phyloP scores from a whole-genome alignment of 2,113 vertebrate genomes.

The Nettapus auritus region DNA sequence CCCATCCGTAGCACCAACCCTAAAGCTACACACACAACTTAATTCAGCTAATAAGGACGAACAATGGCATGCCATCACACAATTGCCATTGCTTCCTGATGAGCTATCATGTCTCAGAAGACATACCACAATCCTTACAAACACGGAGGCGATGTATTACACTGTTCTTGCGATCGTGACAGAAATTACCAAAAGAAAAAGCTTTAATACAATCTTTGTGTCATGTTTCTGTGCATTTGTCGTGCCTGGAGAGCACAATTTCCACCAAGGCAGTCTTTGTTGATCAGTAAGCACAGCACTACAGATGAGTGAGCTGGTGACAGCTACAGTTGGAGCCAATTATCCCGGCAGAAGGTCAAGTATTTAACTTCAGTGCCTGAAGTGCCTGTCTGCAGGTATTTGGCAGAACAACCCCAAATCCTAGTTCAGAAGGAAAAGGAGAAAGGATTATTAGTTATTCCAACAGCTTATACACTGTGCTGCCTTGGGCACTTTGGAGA shows the following conservation, averaged over 20 bases:
- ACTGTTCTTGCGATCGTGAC: neutral
- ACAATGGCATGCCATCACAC: neutral
- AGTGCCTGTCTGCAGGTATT: neutral
- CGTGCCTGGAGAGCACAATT: neutral
- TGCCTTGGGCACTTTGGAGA: neutral
- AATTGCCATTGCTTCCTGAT: neutral
- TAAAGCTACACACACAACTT: neutral
- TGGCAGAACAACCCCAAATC: neutral
- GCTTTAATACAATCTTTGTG: neutral
- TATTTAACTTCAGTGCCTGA: neutral
- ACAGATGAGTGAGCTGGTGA: neutral
- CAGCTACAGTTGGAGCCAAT: neutral
- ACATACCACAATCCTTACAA: neutral
- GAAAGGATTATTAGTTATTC: neutral
- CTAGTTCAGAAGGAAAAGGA: neutral
- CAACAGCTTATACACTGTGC: neutral
- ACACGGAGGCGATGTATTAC: neutral
- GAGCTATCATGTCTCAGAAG: neutral
- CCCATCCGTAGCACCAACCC: neutral
- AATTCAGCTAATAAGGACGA: neutral
- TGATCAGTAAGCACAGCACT: neutral
- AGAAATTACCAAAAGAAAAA: slow-evolving; percentile 3
- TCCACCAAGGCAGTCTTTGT: neutral
- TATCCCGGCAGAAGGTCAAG: neutral
- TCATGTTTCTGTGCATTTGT: neutral